A percentile compares a stretch with the other conserved stretches of the same genome.
Conservation (phyloP, 2,113 vertebrate genomes). For the Todiramphus saurophagus region DNA sequence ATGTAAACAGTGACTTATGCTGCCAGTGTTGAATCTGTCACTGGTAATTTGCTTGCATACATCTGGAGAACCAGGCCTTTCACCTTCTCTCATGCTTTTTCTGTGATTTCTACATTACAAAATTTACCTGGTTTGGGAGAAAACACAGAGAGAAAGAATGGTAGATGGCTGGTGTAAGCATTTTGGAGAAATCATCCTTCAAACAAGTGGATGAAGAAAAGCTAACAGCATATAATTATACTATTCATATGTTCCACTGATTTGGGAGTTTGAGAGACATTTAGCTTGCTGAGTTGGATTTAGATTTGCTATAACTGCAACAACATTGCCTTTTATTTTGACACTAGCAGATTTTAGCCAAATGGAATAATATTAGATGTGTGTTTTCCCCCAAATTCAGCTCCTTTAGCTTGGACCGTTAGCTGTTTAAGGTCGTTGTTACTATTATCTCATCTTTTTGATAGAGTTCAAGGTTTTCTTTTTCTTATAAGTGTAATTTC, state of each 20-base stretch:
- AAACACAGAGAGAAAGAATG: not conserved
- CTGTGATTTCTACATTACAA: not conserved
- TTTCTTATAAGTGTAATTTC: not conserved
- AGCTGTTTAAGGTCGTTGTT: not conserved
- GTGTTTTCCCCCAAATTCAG: not conserved
- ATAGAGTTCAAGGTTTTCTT: not conserved
- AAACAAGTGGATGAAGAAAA: constrained; percentile 22
- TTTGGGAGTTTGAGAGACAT: constrained; percentile 7
- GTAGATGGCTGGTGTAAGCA: not conserved
- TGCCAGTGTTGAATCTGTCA: not conserved
- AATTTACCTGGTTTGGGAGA: not conserved
- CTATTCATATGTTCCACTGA: constrained; percentile 2
- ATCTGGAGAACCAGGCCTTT: not conserved
- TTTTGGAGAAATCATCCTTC: constrained; percentile 18
- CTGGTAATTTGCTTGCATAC: not conserved
- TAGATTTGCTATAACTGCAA: constrained; percentile 11
- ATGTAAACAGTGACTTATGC: not conserved
- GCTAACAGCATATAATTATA: constrained; percentile 12
- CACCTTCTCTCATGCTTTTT: not conserved
- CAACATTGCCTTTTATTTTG: constrained; percentile 20
- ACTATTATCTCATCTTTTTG: not conserved
- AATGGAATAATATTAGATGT: not conserved
- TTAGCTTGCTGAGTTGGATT: constrained; percentile 24
- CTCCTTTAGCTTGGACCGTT: not conserved
- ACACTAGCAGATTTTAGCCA: not conserved